Conservation (phyloP, 1,140 invertebrate species). For the Drosophila sproati region DNA sequence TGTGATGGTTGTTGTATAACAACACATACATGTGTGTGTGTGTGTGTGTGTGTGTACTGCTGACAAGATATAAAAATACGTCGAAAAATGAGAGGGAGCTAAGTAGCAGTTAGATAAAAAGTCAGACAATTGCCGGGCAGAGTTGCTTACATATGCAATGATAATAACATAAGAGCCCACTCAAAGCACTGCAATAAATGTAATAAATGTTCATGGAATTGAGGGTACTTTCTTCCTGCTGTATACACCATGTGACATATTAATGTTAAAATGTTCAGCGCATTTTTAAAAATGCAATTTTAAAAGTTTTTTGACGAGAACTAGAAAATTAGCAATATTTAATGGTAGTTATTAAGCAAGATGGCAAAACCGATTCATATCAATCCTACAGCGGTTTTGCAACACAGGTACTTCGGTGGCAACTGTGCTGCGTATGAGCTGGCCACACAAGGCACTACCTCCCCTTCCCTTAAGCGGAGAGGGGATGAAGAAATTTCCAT, state of each 20-base stretch:
- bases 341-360: too few species aligned
- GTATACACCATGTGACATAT: background rate
- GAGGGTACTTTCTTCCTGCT: background rate
- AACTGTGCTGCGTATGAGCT: too few species aligned
- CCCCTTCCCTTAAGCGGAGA: too few species aligned
- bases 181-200: background rate
- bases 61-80: slow-evolving; percentile 33
- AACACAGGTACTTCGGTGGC: too few species aligned
- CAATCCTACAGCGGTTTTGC: too few species aligned
- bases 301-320: too few species aligned
- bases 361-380: too few species aligned
- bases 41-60: slow-evolving; percentile 21
- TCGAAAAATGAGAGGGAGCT: slow-evolving; percentile 18
- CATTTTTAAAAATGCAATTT: background rate
- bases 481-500: too few species aligned
- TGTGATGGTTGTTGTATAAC: slow-evolving; percentile 38
- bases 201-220: background rate
- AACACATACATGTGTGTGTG: slow-evolving; percentile 18
- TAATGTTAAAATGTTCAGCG: background rate
- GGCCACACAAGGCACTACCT: too few species aligned
- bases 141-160: slow-evolving; percentile 23
- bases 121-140: slow-evolving; percentile 20
- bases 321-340: too few species aligned
- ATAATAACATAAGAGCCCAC: slow-evolving; percentile 15
- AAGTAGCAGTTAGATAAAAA: slow-evolving; percentile 19